A percentile compares a stretch with the other conserved stretches of the same genome.
Conservation (phyloP, 2,888 invertebrate genomes). For the Drosophila mayaguana region DNA sequence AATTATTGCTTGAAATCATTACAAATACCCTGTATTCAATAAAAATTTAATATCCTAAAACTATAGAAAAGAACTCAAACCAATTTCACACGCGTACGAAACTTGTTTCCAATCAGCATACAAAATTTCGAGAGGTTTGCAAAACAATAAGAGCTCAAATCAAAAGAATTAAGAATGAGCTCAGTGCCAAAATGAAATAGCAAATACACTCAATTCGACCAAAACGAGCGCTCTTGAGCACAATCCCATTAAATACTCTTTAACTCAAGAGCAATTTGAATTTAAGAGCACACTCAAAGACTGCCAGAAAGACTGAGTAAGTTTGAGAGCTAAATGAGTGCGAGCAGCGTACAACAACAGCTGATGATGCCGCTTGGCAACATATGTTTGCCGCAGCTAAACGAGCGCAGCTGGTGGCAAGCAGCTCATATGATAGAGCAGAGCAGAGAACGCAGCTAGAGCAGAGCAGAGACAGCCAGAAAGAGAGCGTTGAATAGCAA, state of each 20-base stretch:
- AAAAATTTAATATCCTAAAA: neutral
- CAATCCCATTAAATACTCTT: conserved; percentile 14
- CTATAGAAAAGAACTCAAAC: neutral
- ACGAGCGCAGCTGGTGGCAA: conserved; percentile 27
- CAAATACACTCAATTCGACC: neutral
- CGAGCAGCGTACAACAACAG: conserved; percentile 31
- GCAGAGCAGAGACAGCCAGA: too few species aligned
- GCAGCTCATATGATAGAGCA: conserved; percentile 20
- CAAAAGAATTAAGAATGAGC: neutral
- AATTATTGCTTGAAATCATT: too few species aligned
- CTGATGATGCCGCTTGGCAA: conserved; percentile 39
- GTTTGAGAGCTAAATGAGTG: neutral
- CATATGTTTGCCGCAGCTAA: conserved; percentile 42
- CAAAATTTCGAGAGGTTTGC: neutral
- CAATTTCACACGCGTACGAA: neutral
- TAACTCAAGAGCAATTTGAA: conserved; percentile 28
- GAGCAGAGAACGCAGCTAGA: neutral
- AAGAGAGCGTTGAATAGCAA: neutral
- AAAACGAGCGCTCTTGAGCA: conserved; percentile 31
- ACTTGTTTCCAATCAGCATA: conserved; percentile 1
- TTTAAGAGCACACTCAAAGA: conserved; percentile 30
- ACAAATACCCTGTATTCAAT: neutral
- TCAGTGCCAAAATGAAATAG: neutral
- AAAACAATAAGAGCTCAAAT: neutral
- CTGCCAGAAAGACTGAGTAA: neutral